phyloP scores from a whole-genome alignment of 2,888 invertebrate genomes.

The Sialis fuliginosa region DNA sequence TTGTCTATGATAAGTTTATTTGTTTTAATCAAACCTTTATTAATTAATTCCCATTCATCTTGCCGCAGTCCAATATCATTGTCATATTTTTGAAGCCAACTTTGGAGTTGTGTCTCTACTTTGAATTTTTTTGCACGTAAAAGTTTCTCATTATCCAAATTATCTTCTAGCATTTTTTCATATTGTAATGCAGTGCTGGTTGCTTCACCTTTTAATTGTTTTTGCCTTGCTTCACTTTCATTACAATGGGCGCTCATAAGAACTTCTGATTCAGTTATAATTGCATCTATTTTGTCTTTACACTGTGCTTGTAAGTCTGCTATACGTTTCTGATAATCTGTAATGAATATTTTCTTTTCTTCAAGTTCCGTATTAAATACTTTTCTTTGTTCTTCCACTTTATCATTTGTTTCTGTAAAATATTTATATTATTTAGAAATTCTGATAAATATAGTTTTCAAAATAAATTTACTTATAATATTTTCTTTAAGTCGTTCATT shows the following conservation, averaged over 20 bases:
- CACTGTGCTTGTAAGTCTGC: slow-evolving; percentile 11
- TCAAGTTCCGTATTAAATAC: slow-evolving; percentile 19
- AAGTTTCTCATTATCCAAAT: slow-evolving; percentile 33
- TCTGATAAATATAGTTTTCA: not conserved
- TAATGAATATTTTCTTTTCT: slow-evolving; percentile 20
- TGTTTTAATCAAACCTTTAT: slow-evolving; percentile 15
- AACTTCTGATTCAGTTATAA: slow-evolving; percentile 27
- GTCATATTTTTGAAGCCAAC: slow-evolving; percentile 41
- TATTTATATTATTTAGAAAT: not conserved
- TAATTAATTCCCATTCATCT: slow-evolving; percentile 30
- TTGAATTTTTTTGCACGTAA: slow-evolving; percentile 34
- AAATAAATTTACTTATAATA: slow-evolving; percentile 22
- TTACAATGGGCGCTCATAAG: slow-evolving; percentile 33
- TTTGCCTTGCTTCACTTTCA: slow-evolving; percentile 27
- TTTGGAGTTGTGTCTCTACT: slow-evolving; percentile 35
- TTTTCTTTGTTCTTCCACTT: slow-evolving; percentile 21
- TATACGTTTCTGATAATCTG: slow-evolving; percentile 18
- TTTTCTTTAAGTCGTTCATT: slow-evolving; percentile 24
- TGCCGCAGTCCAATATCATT: slow-evolving; percentile 39
- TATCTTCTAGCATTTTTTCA: slow-evolving; percentile 24
- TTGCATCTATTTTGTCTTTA: slow-evolving; percentile 12
- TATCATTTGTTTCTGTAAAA: slow-evolving; percentile 17
- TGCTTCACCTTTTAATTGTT: slow-evolving; percentile 32
- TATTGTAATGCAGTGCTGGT: slow-evolving; percentile 25
- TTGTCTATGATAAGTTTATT: not conserved